Evolutionary conservation across 2,888 invertebrate species (phyloP).

Genomic region (Brachyptera putata): DNA sequence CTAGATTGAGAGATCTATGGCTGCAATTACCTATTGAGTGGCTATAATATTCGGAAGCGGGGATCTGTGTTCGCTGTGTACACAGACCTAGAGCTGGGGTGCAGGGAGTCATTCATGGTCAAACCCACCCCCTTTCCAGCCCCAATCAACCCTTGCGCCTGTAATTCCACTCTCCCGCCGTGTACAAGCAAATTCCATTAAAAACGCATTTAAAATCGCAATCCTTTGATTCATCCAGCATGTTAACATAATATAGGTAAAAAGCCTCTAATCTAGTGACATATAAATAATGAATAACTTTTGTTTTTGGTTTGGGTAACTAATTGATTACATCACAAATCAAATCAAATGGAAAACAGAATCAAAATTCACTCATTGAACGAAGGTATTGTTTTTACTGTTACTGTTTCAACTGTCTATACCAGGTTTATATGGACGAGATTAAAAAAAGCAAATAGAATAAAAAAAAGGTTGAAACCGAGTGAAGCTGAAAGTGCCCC

Average conservation of each 20-base stretch:
- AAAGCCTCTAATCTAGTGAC: background rate
- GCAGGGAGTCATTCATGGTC: constrained; percentile 30
- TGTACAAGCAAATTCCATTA: constrained; percentile 34
- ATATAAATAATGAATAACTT: background rate
- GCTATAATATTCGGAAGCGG: constrained; percentile 5
- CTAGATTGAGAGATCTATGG: too few species aligned
- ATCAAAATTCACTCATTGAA: too few species aligned
- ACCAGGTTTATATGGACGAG: constrained; percentile 9
- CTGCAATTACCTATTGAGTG: background rate
- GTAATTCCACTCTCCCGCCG: constrained; percentile 30
- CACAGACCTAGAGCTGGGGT: too few species aligned
- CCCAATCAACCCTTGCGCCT: constrained; percentile 33
- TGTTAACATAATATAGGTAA: background rate
- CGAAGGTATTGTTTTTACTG: background rate
- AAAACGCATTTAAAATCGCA: constrained; percentile 28
- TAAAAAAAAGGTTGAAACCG: constrained; percentile 38
- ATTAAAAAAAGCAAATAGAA: constrained; percentile 36
- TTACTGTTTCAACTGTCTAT: constrained; percentile 8
- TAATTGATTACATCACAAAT: background rate
- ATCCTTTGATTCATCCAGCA: background rate
- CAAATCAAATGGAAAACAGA: too few species aligned
- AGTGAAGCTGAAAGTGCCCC: constrained; percentile 38
- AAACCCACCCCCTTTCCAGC: constrained; percentile 29
- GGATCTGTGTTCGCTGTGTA: too few species aligned
- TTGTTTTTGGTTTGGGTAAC: background rate